These are phyloP conservation scores for Phallusia fumigata DNA, from an alignment of 23 tunicate genomes.

Conservation along the genomic window DNA sequence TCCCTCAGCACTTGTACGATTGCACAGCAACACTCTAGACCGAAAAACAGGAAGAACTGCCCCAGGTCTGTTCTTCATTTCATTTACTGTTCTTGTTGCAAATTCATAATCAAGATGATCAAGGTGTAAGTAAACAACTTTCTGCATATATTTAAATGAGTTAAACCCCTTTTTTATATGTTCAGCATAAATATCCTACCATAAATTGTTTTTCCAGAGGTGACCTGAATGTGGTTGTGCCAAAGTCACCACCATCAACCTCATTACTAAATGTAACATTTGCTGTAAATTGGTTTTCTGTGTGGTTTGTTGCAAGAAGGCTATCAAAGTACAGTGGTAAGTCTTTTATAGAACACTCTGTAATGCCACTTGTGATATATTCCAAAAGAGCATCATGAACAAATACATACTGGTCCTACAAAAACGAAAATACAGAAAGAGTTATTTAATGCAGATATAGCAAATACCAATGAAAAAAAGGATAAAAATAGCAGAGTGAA, in stretches of 20 bases:
- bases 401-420: constrained; percentile 86
- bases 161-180: neutral
- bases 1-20: constrained; percentile 53
- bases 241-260: constrained; percentile 19
- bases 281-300: neutral
- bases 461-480: neutral
- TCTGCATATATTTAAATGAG: constrained; percentile 3
- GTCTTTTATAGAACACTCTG: constrained; percentile 49
- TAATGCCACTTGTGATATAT: constrained; percentile 65
- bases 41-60: constrained; percentile 76
- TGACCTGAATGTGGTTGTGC: constrained; percentile 1
- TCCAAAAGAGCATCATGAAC: constrained; percentile 82
- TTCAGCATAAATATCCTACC: constrained; percentile 1
- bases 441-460: neutral
- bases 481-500: too few relatives aligned
- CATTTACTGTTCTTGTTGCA: constrained; percentile 60
- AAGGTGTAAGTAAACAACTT: constrained; percentile 27
- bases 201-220: constrained; percentile 80
- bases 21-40: constrained; percentile 69
- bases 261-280: neutral
- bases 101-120: constrained; percentile 56
- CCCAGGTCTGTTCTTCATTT: constrained; percentile 66
- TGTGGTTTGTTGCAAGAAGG: constrained; percentile 1
- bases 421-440: neutral
- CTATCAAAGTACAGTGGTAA: constrained; percentile 39